Evolutionary conservation across 2,888 invertebrate genomes (phyloP), one percentile per base, ranked within the genome.

Genomic region (Hermaeophaga mercurialis): DNA sequence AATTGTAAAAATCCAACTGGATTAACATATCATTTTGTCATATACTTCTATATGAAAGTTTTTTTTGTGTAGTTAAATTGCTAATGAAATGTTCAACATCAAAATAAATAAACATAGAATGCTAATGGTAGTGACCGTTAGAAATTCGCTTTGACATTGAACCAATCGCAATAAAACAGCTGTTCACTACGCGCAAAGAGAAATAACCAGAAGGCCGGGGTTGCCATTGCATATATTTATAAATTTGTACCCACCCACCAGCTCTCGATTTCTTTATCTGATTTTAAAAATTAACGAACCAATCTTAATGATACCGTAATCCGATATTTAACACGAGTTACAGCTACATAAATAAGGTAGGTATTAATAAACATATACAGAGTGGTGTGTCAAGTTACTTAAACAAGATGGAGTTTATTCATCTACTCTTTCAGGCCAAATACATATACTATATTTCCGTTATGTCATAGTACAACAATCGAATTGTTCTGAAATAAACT

Each of bases 51-150:
- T n/a, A n/a, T n/a, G n/a, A n/a, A n/a, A n/a, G n/a, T n/a, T n/a
- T n/a, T n/a, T n/a, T n/a, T n/a, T n/a, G n/a, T n/a, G n/a, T n/a
- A n/a, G n/a, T n/a, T n/a, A n/a, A n/a, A n/a, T n/a, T n/a, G n/a
- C n/a, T n/a, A n/a, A n/a, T n/a, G n/a, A n/a, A n/a, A n/a, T n/a
- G n/a, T n/a, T n/a, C n/a, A n/a, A n/a, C n/a, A n/a, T n/a, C n/a
- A 39, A 39, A 12, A 39, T 39, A 39, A 39, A 39, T 39, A 39
- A 39, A 19, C 47, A 38, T 14, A 15, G 18, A 47, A 47, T 49
- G 31, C n/a, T 22, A 49, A 49, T 24, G 39, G 41, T 49, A 49
- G 39, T 49, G 49, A 49, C 49, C 49, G 49, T 49, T 49, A 49
- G 26, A 49, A 49, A 49, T 39, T 18, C 18, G 19, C 11, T 49